Evolutionary conservation across 2,797 vertebrate species (phyloP), one percentile per base, ranked within the genome.

Genomic region (Natrix natrix): DNA sequence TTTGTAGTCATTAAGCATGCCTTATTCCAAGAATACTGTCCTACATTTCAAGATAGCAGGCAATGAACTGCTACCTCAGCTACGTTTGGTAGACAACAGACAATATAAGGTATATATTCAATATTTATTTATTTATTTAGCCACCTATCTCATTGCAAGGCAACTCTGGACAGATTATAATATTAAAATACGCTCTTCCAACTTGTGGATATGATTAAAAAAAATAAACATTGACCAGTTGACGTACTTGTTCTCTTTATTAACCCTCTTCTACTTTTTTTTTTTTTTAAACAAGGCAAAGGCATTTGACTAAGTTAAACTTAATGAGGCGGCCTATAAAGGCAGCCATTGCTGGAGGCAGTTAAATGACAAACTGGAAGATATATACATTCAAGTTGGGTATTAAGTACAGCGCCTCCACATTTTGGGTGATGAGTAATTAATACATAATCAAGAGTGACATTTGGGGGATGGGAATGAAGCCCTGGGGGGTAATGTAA

Each of bases 251-350:
- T 59, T 78, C 86, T 83, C 78, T 20, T 28, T 83, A 83, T 74
- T 55, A 88, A 55, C 52, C 10, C 6, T 17, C 20, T 48, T 24
- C 74, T 11, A 83, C 32, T 93, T 59, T 24, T 10, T 28, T 59
- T 24, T 10, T 28, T 13, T 37, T 59, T 57, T 57, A 60, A 57
- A 93, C 66, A 91, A 89, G 87, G 87, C 69, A 89, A 93, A 78
- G 69, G 78, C 56, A 91, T 91, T 83, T 91, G 55, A 91, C 52
- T 89, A 91, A 91, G 89, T 93, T 57, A 91, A 63, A 89, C 69
- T 91, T 91, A 93, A 93, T 89, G 90, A 93, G 93, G 87, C 69
- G 32, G 89, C 91, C 89, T 91, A 60, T 86, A 66, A 93, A 93
- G 90, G 89, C 87, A 93, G 93, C 63, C 52, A 86, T 61, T 89